Percentiles rank a stretch among this genome's conserved stretches.
Evolutionary conservation across 2,113 vertebrate species (phyloP).

Genomic region (Epinephelus moara): DNA sequence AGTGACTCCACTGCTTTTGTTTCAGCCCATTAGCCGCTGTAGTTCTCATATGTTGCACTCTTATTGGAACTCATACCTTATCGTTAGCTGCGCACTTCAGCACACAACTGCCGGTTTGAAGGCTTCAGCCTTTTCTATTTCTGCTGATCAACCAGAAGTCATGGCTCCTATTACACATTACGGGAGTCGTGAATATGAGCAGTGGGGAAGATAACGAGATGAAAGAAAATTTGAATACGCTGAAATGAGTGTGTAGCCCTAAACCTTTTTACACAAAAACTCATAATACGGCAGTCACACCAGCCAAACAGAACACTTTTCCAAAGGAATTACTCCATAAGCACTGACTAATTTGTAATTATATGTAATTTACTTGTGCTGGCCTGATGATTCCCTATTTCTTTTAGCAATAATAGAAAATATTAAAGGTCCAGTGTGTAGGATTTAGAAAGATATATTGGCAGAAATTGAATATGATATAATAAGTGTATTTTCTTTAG

Average conservation of each 20-base stretch:
- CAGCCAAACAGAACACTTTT: background rate
- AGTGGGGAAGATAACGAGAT: constrained; percentile 46
- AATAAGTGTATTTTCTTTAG: too few relatives aligned
- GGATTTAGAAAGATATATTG: too few relatives aligned
- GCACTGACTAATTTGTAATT: constrained; percentile 33
- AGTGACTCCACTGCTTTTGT: constrained; percentile 57
- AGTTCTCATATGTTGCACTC: constrained; percentile 55
- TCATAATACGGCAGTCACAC: constrained; percentile 15
- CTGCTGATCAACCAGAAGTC: constrained; percentile 55
- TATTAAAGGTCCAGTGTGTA: too few relatives aligned
- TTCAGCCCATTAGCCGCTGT: constrained; percentile 72
- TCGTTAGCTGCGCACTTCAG: constrained; percentile 37
- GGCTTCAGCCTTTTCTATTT: constrained; percentile 26
- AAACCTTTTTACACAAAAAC: constrained; percentile 35
- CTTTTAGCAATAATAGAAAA: constrained; percentile 8
- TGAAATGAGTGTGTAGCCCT: constrained; percentile 23
- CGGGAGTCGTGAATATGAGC: constrained; percentile 41
- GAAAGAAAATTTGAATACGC: constrained; percentile 32
- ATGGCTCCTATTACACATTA: constrained; percentile 43
- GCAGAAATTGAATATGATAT: too few relatives aligned
- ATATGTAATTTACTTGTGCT: constrained; percentile 25
- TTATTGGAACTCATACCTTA: constrained; percentile 61
- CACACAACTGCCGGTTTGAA: constrained; percentile 25
- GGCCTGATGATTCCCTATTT: background rate
- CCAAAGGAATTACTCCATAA: background rate